Evolutionary conservation across 2,888 invertebrate species (phyloP).

Genomic region (Microctonus aethiopoides): DNA sequence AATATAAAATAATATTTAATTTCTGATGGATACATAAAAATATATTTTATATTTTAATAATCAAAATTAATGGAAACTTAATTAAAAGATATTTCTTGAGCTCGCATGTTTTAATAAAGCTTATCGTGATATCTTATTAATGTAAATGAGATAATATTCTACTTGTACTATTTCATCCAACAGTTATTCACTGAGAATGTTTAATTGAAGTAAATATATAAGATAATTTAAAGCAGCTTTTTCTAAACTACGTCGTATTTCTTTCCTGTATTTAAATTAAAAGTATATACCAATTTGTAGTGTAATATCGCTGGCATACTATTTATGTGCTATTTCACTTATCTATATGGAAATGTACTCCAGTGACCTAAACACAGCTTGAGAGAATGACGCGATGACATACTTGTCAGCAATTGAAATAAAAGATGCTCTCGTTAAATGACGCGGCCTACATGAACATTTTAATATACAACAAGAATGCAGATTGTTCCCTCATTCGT

Average conservation of each 20-base stretch:
- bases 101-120: conserved; percentile 22
- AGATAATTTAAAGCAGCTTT: conserved; percentile 16
- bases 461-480: conserved; percentile 44
- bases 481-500: conserved; percentile 28
- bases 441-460: conserved; percentile 10
- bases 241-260: conserved; percentile 11
- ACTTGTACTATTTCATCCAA: conserved; percentile 15
- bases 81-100: neutral
- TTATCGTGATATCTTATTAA: conserved; percentile 29
- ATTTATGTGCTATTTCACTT: neutral
- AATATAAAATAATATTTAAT: too few relatives aligned
- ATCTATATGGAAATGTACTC: neutral
- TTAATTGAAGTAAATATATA: neutral
- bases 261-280: conserved; percentile 20
- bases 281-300: neutral
- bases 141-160: conserved; percentile 32
- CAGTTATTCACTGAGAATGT: conserved; percentile 10
- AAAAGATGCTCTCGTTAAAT: neutral
- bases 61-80: neutral
- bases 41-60: too few relatives aligned
- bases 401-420: neutral
- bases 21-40: too few relatives aligned
- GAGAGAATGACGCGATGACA: neutral
- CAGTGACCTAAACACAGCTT: neutral
- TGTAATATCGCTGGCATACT: neutral